phyloP scores from a whole-genome alignment of 2,888 invertebrate species.

The Macropis europaea region DNA sequence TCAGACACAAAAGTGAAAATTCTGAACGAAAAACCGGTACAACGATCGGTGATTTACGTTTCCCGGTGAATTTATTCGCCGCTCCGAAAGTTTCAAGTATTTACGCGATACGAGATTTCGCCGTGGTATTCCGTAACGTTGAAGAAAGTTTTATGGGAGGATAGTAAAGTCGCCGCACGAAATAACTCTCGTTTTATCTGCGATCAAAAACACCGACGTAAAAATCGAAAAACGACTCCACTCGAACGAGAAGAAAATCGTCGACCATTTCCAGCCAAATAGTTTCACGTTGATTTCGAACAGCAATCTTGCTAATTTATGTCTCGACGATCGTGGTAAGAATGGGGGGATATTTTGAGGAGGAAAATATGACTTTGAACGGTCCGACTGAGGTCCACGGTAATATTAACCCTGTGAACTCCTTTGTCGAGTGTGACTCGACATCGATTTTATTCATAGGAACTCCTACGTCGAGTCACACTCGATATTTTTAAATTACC shows the following conservation, averaged over 20 bases:
- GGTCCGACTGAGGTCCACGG: no score
- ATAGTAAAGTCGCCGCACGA: constrained; percentile 12
- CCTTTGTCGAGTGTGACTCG: no score
- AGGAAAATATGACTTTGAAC: no score
- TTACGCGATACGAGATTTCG: constrained; percentile 21
- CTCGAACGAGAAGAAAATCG: background rate
- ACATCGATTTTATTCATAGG: no score
- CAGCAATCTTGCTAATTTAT: no score
- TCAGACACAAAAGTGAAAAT: constrained; percentile 4
- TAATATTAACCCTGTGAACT: no score
- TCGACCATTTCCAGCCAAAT: background rate
- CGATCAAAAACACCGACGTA: background rate
- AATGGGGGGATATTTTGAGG: no score
- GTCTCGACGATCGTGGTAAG: no score
- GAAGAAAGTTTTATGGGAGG: constrained; percentile 14
- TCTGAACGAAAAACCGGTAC: background rate
- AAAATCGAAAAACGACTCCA: background rate
- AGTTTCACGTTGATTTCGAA: no score
- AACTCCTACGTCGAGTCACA: no score
- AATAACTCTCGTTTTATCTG: background rate
- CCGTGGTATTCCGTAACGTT: constrained; percentile 1
- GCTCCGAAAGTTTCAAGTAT: constrained; percentile 12
- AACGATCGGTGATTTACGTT: constrained; percentile 14
- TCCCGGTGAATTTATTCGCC: constrained; percentile 8
- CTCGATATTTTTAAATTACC: no score